Percentiles rank a stretch among this genome's conserved stretches.
Conservation (phyloP, 2,113 vertebrate genomes). For the Dipodomys spectabilis region DNA sequence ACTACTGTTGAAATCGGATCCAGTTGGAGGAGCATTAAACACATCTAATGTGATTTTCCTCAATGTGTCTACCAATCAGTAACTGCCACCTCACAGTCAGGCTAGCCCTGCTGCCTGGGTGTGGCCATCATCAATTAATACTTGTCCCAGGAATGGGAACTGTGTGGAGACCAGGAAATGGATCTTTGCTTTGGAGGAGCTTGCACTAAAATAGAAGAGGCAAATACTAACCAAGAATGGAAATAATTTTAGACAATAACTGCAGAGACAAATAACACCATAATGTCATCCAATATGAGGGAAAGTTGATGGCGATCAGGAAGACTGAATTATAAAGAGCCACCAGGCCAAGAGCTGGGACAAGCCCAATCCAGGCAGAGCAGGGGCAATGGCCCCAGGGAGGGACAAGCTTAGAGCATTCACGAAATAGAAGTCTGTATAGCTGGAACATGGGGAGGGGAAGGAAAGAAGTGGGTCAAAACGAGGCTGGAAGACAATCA, state of each 20-base stretch:
- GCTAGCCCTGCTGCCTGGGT: background rate
- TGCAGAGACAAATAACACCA: background rate
- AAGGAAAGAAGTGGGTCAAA: too few relatives aligned
- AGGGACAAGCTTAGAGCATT: background rate
- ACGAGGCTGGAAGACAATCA: background rate
- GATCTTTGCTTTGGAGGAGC: background rate
- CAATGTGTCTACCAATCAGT: background rate
- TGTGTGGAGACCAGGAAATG: background rate
- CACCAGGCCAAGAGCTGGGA: background rate
- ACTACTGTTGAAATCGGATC: background rate
- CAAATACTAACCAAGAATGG: background rate
- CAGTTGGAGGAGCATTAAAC: background rate
- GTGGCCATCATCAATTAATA: background rate
- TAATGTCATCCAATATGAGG: background rate
- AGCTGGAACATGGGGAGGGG: background rate
- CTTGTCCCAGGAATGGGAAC: background rate
- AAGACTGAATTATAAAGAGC: background rate
- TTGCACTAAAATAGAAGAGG: background rate
- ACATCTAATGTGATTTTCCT: background rate
- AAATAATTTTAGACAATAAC: background rate
- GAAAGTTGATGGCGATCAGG: background rate
- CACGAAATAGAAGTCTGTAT: background rate
- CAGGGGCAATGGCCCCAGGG: background rate
- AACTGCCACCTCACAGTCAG: background rate
- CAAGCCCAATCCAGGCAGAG: background rate